Conservation (phyloP, 2,113 vertebrate species). For the Ascaphus truei region DNA sequence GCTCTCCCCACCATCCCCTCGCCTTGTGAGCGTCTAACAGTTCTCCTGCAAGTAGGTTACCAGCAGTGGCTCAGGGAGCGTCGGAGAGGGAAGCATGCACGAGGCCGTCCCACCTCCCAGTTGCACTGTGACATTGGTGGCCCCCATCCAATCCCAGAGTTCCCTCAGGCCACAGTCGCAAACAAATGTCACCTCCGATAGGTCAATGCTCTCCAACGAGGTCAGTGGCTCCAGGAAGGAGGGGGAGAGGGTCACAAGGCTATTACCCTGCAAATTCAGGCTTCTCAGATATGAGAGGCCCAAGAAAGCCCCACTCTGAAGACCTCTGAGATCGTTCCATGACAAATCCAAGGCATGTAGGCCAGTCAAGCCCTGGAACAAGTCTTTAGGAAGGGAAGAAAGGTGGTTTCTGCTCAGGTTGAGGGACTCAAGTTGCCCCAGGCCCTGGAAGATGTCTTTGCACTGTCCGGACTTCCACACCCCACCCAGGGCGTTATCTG, state of each 20-base stretch:
- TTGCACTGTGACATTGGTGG: background rate
- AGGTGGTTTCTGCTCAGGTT: slow-evolving; percentile 32
- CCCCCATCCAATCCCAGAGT: slow-evolving; percentile 12
- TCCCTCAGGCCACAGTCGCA: slow-evolving; percentile 21
- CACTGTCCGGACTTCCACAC: slow-evolving; percentile 18
- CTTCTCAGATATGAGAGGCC: background rate
- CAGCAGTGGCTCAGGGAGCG: background rate
- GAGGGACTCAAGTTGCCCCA: background rate
- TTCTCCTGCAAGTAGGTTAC: background rate
- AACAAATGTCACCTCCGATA: slow-evolving; percentile 3
- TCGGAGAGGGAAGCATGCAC: background rate
- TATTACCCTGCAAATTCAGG: slow-evolving; percentile 15
- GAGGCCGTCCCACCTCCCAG: background rate
- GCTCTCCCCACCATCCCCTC: too few species aligned
- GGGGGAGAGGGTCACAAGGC: slow-evolving; percentile 19
- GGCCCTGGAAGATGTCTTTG: slow-evolving; percentile 23
- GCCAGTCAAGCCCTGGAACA: slow-evolving; percentile 15
- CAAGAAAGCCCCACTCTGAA: background rate
- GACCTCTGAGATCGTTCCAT: slow-evolving; percentile 14
- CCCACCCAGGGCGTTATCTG: slow-evolving; percentile 19
- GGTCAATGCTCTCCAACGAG: slow-evolving; percentile 13
- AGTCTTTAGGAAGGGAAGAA: background rate
- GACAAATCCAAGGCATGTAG: slow-evolving; percentile 29
- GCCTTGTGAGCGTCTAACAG: too few species aligned
- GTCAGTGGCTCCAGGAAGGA: background rate